Conservation (phyloP, 2,888 invertebrate species). For the Andrena chrysosceles region DNA sequence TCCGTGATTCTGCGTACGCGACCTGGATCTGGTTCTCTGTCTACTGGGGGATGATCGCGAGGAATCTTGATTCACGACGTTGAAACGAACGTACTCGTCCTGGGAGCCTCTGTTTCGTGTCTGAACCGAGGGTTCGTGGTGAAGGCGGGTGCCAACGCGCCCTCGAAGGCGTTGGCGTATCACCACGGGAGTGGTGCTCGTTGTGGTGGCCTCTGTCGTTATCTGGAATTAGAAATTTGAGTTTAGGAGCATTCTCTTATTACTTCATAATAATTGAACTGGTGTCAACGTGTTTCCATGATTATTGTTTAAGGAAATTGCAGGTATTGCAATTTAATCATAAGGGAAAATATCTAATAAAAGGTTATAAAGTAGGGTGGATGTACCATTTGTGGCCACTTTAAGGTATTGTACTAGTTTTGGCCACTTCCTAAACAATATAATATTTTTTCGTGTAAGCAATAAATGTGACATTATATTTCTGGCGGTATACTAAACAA, state of each 20-base stretch:
- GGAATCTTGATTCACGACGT: slow-evolving; percentile 77
- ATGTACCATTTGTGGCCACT: too few species aligned
- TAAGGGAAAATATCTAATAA: too few species aligned
- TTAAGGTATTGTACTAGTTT: too few species aligned
- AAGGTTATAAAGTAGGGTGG: too few species aligned
- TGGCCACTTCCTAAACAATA: too few species aligned
- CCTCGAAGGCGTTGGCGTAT: slow-evolving; percentile 79
- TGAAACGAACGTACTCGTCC: slow-evolving; percentile 82
- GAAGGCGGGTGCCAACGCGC: slow-evolving; percentile 74
- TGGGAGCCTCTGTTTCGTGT: slow-evolving; percentile 79
- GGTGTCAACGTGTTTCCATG: too few species aligned
- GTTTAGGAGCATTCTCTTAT: not conserved
- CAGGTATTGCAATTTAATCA: too few species aligned
- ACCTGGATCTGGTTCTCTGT: slow-evolving; percentile 63
- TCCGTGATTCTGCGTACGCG: slow-evolving; percentile 71
- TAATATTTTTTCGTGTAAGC: too few species aligned
- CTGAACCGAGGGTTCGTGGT: slow-evolving; percentile 79
- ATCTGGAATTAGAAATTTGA: slow-evolving; percentile 36
- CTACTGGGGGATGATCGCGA: slow-evolving; percentile 33
- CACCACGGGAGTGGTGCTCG: slow-evolving; percentile 75
- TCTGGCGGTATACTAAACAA: too few species aligned
- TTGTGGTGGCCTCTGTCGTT: slow-evolving; percentile 68
- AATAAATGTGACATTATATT: too few species aligned
- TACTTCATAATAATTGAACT: too few species aligned
- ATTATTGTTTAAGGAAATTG: too few species aligned